Evolutionary conservation across 2,888 invertebrate species (phyloP).

Genomic region (Cheiracanthium punctorium): DNA sequence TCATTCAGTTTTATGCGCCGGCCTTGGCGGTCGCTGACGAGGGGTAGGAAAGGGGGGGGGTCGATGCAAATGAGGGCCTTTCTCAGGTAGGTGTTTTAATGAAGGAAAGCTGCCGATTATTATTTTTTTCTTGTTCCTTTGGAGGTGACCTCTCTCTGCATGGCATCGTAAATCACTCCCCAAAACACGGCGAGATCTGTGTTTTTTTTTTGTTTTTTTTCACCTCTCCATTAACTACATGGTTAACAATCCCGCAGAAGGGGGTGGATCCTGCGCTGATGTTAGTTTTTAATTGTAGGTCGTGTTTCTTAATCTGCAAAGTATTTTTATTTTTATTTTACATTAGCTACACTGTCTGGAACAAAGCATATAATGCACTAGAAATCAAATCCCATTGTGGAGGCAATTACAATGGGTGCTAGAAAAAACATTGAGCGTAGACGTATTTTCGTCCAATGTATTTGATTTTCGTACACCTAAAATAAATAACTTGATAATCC

Average conservation of each 20-base stretch:
- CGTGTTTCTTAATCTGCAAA: not conserved
- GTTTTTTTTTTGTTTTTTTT: not conserved
- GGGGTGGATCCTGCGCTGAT: not conserved
- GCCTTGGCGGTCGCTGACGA: slow-evolving; percentile 62
- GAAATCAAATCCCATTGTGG: too few species aligned
- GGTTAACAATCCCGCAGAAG: not conserved
- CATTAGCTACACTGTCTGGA: too few species aligned
- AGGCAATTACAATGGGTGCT: too few species aligned
- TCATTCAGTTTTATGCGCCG: slow-evolving; percentile 60
- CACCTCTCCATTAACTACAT: too few species aligned
- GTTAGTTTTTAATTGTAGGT: not conserved
- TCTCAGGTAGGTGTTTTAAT: slow-evolving; percentile 69
- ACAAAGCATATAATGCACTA: too few species aligned
- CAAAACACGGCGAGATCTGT: not conserved
- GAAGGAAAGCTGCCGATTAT: slow-evolving; percentile 44
- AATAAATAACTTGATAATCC: too few species aligned
- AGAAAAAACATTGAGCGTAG: too few species aligned
- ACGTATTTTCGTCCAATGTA: too few species aligned
- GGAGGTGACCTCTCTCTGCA: slow-evolving; percentile 47
- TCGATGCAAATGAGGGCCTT: slow-evolving; percentile 59
- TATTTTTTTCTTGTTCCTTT: too few species aligned
- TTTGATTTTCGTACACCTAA: too few species aligned
- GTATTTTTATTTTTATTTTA: too few species aligned
- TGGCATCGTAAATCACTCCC: slow-evolving; percentile 64
- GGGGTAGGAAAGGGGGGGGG: slow-evolving; percentile 22